Conservation (phyloP, 2,888 invertebrate genomes). For the Melitaea athalia region DNA sequence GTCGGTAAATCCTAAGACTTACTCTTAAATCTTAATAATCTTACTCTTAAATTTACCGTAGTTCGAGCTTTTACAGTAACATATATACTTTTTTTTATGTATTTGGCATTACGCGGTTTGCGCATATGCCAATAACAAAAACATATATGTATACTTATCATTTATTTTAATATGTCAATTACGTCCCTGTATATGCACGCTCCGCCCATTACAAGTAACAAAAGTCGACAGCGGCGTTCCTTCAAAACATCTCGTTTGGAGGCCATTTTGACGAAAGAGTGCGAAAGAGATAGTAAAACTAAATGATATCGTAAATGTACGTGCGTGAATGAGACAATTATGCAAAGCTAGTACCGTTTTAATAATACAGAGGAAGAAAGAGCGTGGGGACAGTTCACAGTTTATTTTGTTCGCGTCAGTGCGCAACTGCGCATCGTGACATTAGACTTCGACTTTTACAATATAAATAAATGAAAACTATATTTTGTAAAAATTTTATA, state of each 20-base stretch:
- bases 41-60: too few species aligned
- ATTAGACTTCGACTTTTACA: slow-evolving; percentile 9
- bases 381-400: slow-evolving; percentile 53
- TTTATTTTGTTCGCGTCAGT: slow-evolving; percentile 38
- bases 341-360: slow-evolving; percentile 80
- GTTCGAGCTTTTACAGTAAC: too few species aligned
- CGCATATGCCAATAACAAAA: too few species aligned
- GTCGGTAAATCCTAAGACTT: too few species aligned
- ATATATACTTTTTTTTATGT: too few species aligned
- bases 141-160: slow-evolving; percentile 19
- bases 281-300: slow-evolving; percentile 65
- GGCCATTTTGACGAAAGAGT: slow-evolving; percentile 81
- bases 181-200: slow-evolving; percentile 72
- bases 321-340: slow-evolving; percentile 81
- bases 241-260: slow-evolving; percentile 83
- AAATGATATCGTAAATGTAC: slow-evolving; percentile 53
- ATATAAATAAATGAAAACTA: slow-evolving; percentile 13
- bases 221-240: slow-evolving; percentile 80
- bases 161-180: slow-evolving; percentile 42
- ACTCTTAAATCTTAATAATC: too few species aligned
- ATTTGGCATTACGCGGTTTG: too few species aligned
- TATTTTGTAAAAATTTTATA: slow-evolving; percentile 19
- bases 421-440: slow-evolving; percentile 24
- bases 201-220: slow-evolving; percentile 82
- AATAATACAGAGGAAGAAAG: slow-evolving; percentile 61